phyloP scores from a whole-genome alignment of 2,888 invertebrate species.

The Pristionchus japonicus region DNA sequence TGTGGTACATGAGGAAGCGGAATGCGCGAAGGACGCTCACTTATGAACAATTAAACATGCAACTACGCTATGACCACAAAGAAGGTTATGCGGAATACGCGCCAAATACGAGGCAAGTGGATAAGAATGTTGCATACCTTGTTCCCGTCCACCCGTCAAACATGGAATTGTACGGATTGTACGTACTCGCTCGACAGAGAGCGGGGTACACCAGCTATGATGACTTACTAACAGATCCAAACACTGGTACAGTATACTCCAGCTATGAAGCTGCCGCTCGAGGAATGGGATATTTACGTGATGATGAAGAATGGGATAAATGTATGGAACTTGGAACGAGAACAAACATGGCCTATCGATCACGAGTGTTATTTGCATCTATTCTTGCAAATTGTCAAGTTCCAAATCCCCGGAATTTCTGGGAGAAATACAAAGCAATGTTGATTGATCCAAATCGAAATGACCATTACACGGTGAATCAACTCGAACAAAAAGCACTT shows the following conservation, averaged over 20 bases:
- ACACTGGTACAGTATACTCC: neutral
- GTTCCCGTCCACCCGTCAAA: neutral
- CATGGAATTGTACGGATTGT: constrained; percentile 12
- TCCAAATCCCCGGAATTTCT: neutral
- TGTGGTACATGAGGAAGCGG: neutral
- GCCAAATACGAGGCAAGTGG: neutral
- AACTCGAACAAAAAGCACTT: constrained; percentile 10
- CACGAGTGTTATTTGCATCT: neutral
- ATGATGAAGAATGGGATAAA: constrained; percentile 39
- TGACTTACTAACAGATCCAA: neutral
- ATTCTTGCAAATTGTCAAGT: neutral
- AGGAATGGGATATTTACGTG: neutral
- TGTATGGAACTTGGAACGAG: constrained; percentile 1
- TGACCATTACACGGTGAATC: neutral
- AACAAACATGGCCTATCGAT: neutral
- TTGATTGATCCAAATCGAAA: neutral
- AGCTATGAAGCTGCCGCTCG: constrained; percentile 14
- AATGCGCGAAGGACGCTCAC: neutral
- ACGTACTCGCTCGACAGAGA: neutral
- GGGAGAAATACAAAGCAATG: neutral
- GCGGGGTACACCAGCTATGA: neutral
- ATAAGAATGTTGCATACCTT: neutral
- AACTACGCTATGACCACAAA: neutral
- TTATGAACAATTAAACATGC: neutral
- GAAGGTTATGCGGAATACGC: neutral